Evolutionary conservation across 2,797 vertebrate genomes (phyloP), one percentile per base, ranked within the genome.

Genomic region (Sebastes taczanowskii): DNA sequence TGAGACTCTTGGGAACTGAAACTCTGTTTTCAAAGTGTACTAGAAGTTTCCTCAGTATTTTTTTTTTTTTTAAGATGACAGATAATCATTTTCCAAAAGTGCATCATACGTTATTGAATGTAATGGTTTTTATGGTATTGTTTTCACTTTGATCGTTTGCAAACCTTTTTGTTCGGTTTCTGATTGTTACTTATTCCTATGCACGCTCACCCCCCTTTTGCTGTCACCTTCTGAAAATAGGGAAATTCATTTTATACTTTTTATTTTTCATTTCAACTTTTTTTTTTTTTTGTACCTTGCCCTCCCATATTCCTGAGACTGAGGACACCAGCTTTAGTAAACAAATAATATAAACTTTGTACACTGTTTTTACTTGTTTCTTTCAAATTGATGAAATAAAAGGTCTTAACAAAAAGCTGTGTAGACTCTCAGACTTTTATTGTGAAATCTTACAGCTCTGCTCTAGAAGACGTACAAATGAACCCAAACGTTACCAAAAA

Each of bases 251-350:
- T 95, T 96, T 94, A 88, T 92, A 94, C 89, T 91, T 92, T 86
- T 89, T 89, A 63, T 92, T 89, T 91, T 92, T 90, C 77, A 88
- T 88, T 89, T 85, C 77, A 80, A 88, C 80, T 74, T 85, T 77
- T 20, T 87, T 89, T 87, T 23, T 23, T 23, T 23, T 91, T 88
- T 88, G 88, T 95, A 93, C 89, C 88, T 46, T 88, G 78, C 91
- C 90, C 87, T 91, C 86, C 88, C 89, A 85, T 91, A 91, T 91
- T 91, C 80, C 90, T 83, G 88, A 91, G 93, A 94, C 90, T 90
- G 91, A 95, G 91, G 94, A 96, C 94, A 95, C 89, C 93, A 95
- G 94, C 94, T 95, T 96, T 96, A 96, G 94, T 94, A 95, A 95
- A 95, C 91, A 90, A 96, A 94, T 94, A 95, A 95, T 94, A 95